Evolutionary conservation across 2,113 vertebrate genomes (phyloP).

Genomic region (Burhinus oedicnemus): DNA sequence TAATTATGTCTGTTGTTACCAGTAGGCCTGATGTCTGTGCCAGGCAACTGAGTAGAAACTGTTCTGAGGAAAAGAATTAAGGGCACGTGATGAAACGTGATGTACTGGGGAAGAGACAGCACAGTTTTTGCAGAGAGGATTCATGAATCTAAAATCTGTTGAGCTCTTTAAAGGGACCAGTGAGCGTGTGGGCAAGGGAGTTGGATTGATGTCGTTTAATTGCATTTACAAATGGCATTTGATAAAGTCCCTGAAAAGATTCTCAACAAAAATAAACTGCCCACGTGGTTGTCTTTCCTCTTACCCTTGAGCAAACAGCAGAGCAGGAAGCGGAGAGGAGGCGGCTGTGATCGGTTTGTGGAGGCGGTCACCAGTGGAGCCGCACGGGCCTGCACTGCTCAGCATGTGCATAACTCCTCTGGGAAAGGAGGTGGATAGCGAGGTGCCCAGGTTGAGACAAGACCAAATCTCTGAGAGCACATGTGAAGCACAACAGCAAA

Average conservation of each 20-base stretch:
- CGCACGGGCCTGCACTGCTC: rapidly evolving
- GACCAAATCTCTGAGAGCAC: neutral
- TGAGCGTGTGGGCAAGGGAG: neutral
- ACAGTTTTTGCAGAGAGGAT: neutral
- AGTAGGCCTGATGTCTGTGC: neutral
- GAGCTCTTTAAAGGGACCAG: neutral
- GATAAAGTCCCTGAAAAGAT: neutral
- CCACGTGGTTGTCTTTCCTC: neutral
- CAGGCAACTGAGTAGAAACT: neutral
- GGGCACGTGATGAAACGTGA: neutral
- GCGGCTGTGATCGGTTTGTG: rapidly evolving
- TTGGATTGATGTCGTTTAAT: rapidly evolving
- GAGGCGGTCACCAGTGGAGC: neutral
- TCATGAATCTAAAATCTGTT: neutral
- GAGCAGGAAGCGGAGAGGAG: neutral
- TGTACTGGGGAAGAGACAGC: neutral
- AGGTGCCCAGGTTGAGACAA: neutral
- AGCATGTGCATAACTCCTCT: rapidly evolving
- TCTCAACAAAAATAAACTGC: neutral
- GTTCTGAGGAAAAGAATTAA: neutral
- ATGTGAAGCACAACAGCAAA: neutral
- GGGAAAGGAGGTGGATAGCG: rapidly evolving
- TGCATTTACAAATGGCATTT: neutral
- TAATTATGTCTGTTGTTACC: neutral
- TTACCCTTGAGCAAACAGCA: neutral